These are phyloP conservation scores for Indicator indicator DNA, from an alignment of 2,113 vertebrate genomes.

Conservation along the genomic window DNA sequence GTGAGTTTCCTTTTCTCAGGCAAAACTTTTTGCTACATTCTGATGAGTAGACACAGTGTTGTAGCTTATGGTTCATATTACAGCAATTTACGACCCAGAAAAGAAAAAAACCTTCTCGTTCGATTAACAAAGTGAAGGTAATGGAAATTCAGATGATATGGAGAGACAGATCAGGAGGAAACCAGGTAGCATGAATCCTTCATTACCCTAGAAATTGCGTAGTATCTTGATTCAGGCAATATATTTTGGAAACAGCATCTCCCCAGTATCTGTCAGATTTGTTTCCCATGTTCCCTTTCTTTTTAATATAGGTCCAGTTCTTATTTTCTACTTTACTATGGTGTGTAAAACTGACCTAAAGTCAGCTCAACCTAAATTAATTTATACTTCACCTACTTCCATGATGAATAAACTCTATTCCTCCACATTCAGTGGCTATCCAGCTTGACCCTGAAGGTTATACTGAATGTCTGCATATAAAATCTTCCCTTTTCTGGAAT, in stretches of 20 bases:
- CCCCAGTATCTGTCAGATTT: rapidly evolving
- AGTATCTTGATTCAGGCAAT: neutral
- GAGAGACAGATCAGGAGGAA: neutral
- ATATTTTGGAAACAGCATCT: neutral
- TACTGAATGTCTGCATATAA: neutral
- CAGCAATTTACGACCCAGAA: neutral
- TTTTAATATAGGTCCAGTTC: neutral
- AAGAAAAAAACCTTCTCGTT: neutral
- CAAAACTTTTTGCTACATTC: neutral
- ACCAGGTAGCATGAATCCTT: rapidly evolving
- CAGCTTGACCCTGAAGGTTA: neutral
- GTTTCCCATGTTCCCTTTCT: neutral
- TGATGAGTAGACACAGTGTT: neutral
- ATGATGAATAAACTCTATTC: neutral
- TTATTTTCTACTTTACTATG: neutral
- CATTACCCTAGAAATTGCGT: neutral
- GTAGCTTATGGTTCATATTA: neutral
- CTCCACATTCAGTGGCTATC: neutral
- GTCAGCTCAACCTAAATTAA: neutral
- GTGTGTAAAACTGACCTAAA: neutral
- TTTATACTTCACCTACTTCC: neutral
- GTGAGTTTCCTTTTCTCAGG: neutral
- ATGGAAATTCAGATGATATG: neutral
- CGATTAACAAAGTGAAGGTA: neutral
- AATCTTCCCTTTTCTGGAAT: neutral